Evolutionary conservation across 2,888 invertebrate genomes (phyloP).

Genomic region (Arge pagana): DNA sequence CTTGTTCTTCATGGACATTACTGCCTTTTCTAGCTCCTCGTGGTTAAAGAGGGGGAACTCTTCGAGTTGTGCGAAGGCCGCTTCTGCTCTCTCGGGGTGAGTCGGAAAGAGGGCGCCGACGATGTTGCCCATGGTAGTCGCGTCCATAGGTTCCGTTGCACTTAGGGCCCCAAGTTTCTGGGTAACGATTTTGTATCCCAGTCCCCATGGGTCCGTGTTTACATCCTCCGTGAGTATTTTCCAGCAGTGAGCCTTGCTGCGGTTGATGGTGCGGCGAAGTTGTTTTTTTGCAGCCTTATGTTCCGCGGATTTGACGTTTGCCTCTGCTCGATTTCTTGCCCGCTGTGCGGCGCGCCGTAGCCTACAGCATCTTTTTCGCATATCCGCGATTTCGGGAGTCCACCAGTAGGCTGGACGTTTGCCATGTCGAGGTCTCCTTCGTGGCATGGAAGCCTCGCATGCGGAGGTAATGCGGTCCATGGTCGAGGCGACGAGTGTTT

Average conservation of each 20-base stretch:
- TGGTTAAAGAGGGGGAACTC: conserved; percentile 1
- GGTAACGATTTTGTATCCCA: conserved; percentile 25
- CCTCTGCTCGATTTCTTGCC: conserved; percentile 2
- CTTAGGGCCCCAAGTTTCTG: conserved; percentile 19
- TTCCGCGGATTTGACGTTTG: conserved; percentile 4
- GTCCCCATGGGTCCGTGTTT: conserved; percentile 23
- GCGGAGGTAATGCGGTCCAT: neutral
- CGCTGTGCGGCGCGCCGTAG: neutral
- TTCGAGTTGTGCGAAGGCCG: neutral
- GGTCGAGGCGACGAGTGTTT: neutral
- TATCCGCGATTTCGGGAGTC: conserved; percentile 10
- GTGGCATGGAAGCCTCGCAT: too few relatives aligned
- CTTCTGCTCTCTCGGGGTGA: conserved; percentile 3
- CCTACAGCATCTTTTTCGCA: neutral
- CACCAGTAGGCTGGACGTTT: conserved; percentile 1
- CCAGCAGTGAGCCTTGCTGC: conserved; percentile 22
- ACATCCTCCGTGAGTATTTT: conserved; percentile 17
- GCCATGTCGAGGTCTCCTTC: neutral
- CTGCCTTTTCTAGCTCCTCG: conserved; percentile 1
- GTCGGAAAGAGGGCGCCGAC: conserved; percentile 18
- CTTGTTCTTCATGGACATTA: neutral
- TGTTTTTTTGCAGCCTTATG: conserved; percentile 9
- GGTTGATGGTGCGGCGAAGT: conserved; percentile 15
- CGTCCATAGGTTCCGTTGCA: conserved; percentile 4
- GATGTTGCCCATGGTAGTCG: conserved; percentile 6